Evolutionary conservation across 2,113 vertebrate genomes (phyloP), one percentile per base, ranked within the genome.

Genomic region (Thryonomys swinderianus): DNA sequence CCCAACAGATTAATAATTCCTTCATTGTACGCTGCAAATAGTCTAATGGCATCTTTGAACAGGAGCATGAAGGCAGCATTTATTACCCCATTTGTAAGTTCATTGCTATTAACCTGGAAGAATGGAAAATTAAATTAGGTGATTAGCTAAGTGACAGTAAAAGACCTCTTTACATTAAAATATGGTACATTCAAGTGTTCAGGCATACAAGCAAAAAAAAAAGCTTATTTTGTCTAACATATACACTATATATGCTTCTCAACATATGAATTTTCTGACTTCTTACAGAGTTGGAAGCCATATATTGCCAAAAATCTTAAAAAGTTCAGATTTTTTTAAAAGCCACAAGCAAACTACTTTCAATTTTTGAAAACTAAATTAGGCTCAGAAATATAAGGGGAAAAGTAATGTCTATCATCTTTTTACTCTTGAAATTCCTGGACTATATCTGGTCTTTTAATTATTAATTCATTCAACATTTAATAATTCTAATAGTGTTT

Each of bases 31-130:
- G 99, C 99, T 81, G 99, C 99, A 20, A 99, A 99, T 97, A 99
- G 99, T 98, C 99, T 99, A 98, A 99, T 99, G 97, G 99, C 99
- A 98, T 99, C 99, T 99, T 99, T 99, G 99, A 99, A 99, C 95
- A 99, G 99, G 48, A 99, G 99, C 99, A 99, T 99, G 98, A 99
- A 99, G 97, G 99, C 99, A 98, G 99, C 99, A 97, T 99, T 99
- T 98, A 99, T 99, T 97, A 99, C 99, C 95, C 99, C 99, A 97
- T 99, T 99, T 97, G 99, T 99, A 97, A 99, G 99, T 98, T 99
- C 99, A 90, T 99, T 99, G 98, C 99, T 99, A 98, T 99, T 99
- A 98, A 99, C 99, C 99, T 99, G 96, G 91, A 40, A 76, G 97
- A 83, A 34, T 94, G n/a, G 67, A 88, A 97, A 93, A 80, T 66